Base-by-base conservation (phyloP, 1,140 invertebrate species). In the Manduca sexta region DNA sequence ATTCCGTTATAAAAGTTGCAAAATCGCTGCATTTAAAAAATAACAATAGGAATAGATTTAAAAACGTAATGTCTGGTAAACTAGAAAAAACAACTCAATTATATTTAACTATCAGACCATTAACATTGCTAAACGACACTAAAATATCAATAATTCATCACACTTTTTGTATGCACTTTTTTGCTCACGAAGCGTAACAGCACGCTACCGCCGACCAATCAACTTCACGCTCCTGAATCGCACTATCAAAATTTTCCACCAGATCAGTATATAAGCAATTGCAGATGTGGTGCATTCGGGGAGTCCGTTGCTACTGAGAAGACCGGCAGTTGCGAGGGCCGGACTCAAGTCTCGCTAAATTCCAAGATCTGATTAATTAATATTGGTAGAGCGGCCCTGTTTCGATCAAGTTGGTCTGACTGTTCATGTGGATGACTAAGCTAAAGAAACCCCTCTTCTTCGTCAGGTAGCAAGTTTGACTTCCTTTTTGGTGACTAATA, bases 301-400 rank as follows among this genome's bases (percentile, higher is more conserved):
- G 70, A 74, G 78, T 82, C 75, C 75, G 78, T 82, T 82, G 74
- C 52, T 77, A 75, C 66, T 71, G 59, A 64, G 78, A 82, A 79
- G 78, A 79, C 75, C 70, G 78, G 78, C 60, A 46, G 52, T 79
- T 49, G 78, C 75, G 75, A 82, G 75, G 60, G 62, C 78, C 78
- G 75, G 78, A 74, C 75, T 75, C 67, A 81, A 77, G 61, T 45
- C 77, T 81, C 77, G 77, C 77, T 76, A 38, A 31, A 31, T 49
- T 31, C 44, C 31, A 46, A 42, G 49, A 63, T 60, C 57, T 71
- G 57, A 69, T 71, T 65, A 69, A 70, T 70, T 69, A 66, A 64
- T 69, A 56, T 56, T 60, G 49, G 74, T 77, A 76, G 78, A 82
- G 74, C 52, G 74, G 74, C 62, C 69, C 59, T 61, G 63, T 69